Percentiles rank a stretch among this genome's conserved stretches.
Evolutionary conservation across 2,797 vertebrate genomes (phyloP).

Genomic region (Esox masquinongy): DNA sequence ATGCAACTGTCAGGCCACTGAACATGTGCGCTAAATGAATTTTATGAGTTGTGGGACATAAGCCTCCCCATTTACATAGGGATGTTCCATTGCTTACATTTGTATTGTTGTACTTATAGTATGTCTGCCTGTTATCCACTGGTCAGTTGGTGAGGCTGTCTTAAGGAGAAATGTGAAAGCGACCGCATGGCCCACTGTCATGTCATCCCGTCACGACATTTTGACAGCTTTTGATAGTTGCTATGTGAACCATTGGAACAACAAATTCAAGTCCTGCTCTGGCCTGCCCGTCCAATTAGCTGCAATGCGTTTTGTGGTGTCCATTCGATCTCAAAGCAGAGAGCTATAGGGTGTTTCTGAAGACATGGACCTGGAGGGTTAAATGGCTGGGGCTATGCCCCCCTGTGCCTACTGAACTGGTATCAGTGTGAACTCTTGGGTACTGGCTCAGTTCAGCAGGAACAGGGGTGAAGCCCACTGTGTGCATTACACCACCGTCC

Average conservation of each 20-base stretch:
- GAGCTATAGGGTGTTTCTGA: neutral
- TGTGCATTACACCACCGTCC: slow-evolving; percentile 25
- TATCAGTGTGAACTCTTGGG: slow-evolving; percentile 80
- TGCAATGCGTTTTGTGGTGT: neutral
- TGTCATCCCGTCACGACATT: neutral
- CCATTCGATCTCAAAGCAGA: neutral
- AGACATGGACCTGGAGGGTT: neutral
- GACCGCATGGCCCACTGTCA: neutral
- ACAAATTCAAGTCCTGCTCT: neutral
- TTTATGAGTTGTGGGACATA: neutral
- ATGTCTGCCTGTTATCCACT: neutral
- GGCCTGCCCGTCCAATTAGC: neutral
- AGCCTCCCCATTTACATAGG: neutral
- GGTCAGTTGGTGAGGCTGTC: neutral
- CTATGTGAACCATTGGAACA: neutral
- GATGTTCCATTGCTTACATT: neutral
- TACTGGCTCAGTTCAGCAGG: slow-evolving; percentile 99
- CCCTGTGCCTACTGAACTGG: slow-evolving; percentile 87
- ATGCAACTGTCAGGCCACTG: neutral
- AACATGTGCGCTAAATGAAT: neutral
- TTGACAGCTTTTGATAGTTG: neutral
- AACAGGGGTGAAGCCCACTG: slow-evolving; percentile 90
- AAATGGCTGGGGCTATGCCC: slow-evolving; percentile 63
- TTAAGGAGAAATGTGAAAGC: neutral
- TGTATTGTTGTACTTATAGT: neutral